Base-by-base conservation (phyloP, 2,797 vertebrate species). In the Chrosomus eos region DNA sequence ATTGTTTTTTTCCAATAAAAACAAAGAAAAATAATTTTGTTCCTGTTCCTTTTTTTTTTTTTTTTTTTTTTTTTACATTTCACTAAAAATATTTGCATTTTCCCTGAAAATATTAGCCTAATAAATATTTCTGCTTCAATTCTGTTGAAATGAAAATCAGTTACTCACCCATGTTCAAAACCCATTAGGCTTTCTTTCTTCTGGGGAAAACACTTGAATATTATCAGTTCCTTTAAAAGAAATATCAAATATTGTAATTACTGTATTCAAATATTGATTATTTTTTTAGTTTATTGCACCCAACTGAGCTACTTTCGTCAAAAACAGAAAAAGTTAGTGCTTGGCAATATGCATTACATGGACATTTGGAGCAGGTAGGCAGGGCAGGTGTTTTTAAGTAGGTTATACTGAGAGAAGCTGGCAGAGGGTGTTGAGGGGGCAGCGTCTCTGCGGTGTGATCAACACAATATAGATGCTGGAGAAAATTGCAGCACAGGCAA, bases 351-450 rank as follows among this genome's bases (percentile, higher is more conserved):
- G 31, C 55, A 72, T 71, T 64, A 23, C 43, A 75, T 64, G 43
- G 23, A 31, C 33, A 73, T 68, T 16, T 78, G 67, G 70, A 75
- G 51, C 51, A 73, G 73, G 68, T 82, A 72, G 40, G 31, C 73
- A 73, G 82, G 73, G 64, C 84, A 85, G 87, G 53, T 45, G 66
- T 70, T 78, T 55, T 72, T 81, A 81, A 85, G 48, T 85, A 67
- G 77, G 85, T n/a, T 60, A 23, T 64, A 36, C 43, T 76, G 76
- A 75, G 73, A 85, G 38, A 51, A 64, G 55, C 19, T 85, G 80
- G 19, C 18, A 71, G 70, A 66, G 71, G 4, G 70, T 55, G 70
- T 82, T 76, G 26, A 75, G 74, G 70, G 62, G 36, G 16, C 81
- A 43, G 60, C 53, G 16, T 68, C 58, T 33, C 79, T 62, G 84